Conservation (phyloP, 2,113 vertebrate species). For the Gnathonemus echidnorhynchus region DNA sequence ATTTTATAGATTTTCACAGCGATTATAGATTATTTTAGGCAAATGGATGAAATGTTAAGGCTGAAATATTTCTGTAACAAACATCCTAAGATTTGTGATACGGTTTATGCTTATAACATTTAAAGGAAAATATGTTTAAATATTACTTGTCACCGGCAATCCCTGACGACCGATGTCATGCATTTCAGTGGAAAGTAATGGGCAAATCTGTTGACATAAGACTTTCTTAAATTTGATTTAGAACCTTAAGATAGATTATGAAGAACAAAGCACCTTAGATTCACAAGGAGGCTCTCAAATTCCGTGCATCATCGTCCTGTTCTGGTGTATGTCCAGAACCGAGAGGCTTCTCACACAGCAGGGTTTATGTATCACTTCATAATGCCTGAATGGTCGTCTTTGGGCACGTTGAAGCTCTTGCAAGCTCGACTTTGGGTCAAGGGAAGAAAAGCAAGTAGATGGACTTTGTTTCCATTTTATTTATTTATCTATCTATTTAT, state of each 20-base stretch:
- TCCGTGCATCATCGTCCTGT: neutral
- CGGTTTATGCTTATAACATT: neutral
- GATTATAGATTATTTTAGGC: neutral
- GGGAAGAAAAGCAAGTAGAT: neutral
- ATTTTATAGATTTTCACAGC: neutral
- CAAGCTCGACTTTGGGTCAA: neutral
- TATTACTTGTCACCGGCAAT: neutral
- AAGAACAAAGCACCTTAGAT: neutral
- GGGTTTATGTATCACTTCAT: neutral
- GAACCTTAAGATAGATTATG: neutral
- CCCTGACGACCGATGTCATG: neutral
- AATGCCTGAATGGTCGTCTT: neutral
- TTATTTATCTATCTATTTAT: neutral
- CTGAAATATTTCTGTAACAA: constrained; percentile 18
- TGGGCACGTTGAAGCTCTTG: neutral
- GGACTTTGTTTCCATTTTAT: neutral
- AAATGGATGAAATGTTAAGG: neutral
- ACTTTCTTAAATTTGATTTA: neutral
- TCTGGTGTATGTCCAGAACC: neutral
- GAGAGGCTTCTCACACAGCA: neutral
- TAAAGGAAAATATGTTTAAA: neutral
- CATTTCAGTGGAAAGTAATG: neutral
- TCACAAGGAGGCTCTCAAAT: neutral
- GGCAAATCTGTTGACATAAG: neutral
- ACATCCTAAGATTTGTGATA: neutral